Evolutionary conservation across 2,888 invertebrate species (phyloP), one percentile per base, ranked within the genome.

Genomic region (Machimus atricapillus): DNA sequence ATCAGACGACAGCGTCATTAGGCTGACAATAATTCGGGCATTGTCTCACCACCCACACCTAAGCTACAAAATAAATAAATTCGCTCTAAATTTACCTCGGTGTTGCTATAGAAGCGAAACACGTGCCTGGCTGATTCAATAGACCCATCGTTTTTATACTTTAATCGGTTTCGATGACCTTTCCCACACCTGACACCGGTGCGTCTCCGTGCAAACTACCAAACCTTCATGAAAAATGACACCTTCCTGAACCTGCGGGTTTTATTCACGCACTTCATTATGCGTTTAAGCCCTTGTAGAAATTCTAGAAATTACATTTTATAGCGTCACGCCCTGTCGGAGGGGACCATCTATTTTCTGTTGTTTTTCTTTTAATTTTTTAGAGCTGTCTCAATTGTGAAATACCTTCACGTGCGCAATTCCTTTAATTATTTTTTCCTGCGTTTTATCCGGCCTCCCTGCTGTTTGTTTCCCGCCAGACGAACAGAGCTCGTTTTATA

Each of bases 351-450:
- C 66, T 27, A 66, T 66, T 66, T 66, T 58, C 23, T 23, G 58
- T 58, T 23, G 23, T 56, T 58, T 58, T 23, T 27, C 27, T 66
- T 27, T 23, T 23, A 23, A 9, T 23, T 66, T 66, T 66, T 66
- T 66, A 66, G 23, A 66, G 27, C 66, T 66, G 66, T 66, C 66
- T 79, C 37, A 79, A 79, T 52, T 79, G n/a, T 79, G 79, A 52
- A 52, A 79, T 79, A 79, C 31, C 52, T 78, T 40, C n/a, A 52
- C 31, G 27, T 78, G 78, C 46, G 52, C 31, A 79, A 79, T 52
- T 52, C 79, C 52, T 79, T 79, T 79, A 79, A 79, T 79, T 79
- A 79, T 31, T 79, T 79, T 79, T 52, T 46, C 19, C 19, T 16
- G 34, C 37, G 76, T 34, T 66, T 66, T 66, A 19, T 66, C n/a